Percentiles rank a stretch among this genome's conserved stretches.
Evolutionary conservation across 1,140 invertebrate species (phyloP).

Genomic region (Sinella curviseta): DNA sequence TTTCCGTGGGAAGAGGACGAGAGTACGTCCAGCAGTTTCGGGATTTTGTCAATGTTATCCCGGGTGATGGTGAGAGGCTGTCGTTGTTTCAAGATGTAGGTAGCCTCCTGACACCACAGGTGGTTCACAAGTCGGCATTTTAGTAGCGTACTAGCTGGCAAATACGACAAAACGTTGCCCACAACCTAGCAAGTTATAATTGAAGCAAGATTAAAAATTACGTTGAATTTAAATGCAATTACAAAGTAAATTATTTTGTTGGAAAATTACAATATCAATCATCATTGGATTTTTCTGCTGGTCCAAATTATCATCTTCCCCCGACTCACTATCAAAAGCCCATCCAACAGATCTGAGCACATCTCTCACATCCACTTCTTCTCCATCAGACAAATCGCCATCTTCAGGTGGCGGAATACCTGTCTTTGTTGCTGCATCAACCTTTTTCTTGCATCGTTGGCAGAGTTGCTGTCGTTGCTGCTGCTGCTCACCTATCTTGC

Average conservation of each 20-base stretch:
- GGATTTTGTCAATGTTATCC: constrained; percentile 31
- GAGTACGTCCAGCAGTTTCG: neutral
- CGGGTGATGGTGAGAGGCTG: constrained; percentile 12
- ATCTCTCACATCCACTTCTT: neutral
- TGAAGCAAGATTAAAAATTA: constrained; percentile 7
- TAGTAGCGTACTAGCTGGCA: constrained; percentile 9
- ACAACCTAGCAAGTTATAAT: constrained; percentile 10
- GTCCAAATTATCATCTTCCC: neutral
- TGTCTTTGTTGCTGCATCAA: neutral
- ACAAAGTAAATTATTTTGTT: neutral
- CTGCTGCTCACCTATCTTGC: neutral
- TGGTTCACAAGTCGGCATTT: constrained; percentile 31
- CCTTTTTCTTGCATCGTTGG: neutral
- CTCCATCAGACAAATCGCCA: neutral
- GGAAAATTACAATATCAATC: constrained; percentile 32
- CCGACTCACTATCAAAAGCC: neutral
- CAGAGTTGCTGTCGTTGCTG: neutral
- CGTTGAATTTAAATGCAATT: neutral
- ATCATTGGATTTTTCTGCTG: constrained; percentile 31
- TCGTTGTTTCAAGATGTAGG: neutral
- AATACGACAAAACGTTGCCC: constrained; percentile 8
- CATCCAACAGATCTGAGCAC: neutral
- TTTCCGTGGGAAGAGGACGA: neutral
- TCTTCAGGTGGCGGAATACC: neutral
- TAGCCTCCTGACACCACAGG: constrained; percentile 32